Evolutionary conservation across 2,113 vertebrate genomes (phyloP).

Genomic region (Microtus montanus): DNA sequence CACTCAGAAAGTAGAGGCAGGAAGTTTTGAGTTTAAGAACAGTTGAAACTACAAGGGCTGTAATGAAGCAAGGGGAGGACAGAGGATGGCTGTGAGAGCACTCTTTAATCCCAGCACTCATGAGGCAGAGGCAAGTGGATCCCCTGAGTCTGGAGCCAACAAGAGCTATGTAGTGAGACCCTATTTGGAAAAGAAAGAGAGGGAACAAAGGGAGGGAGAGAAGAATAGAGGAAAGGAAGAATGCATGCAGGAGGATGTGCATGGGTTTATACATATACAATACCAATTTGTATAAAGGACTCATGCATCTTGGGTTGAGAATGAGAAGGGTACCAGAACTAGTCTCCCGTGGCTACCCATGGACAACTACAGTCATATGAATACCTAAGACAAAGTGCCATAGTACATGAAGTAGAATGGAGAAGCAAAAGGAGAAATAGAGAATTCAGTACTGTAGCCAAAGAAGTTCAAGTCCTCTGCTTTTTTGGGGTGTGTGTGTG

Average conservation of each 20-base stretch:
- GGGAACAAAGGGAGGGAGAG: not conserved
- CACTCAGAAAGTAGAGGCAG: not conserved
- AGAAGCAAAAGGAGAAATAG: not conserved
- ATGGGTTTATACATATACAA: not conserved
- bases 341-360: not conserved
- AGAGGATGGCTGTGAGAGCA: not conserved
- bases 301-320: not conserved
- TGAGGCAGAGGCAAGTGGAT: not conserved
- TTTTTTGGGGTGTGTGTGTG: not conserved
- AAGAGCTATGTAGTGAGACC: not conserved
- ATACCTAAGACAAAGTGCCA: not conserved
- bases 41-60: not conserved
- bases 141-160: not conserved
- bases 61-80: not conserved
- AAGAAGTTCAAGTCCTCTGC: not conserved
- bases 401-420: not conserved
- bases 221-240: not conserved
- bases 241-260: not conserved
- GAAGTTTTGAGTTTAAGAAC: not conserved
- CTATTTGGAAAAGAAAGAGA: not conserved
- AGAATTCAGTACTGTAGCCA: not conserved
- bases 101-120: not conserved
- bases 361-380: not conserved
- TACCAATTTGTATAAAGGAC: not conserved
- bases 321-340: not conserved